Evolutionary conservation across 2,888 invertebrate genomes (phyloP).

Genomic region (Arctia plantaginis): DNA sequence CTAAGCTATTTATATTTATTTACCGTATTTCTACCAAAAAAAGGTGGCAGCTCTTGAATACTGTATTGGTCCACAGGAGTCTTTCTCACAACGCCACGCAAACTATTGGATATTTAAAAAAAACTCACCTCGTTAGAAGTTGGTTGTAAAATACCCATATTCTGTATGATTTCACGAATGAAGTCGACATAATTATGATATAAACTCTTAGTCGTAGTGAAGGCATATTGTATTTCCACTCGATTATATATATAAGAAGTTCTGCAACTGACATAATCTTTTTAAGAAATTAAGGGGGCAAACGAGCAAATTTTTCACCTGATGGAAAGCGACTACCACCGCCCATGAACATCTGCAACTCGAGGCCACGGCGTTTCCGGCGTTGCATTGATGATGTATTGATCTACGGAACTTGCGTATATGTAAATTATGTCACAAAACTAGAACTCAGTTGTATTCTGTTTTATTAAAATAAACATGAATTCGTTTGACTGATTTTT

Average conservation of each 20-base stretch:
- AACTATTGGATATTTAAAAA: neutral
- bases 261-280: constrained; percentile 37
- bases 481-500: too few species aligned
- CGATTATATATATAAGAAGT: constrained; percentile 25
- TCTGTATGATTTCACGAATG: constrained; percentile 49
- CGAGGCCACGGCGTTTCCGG: too few species aligned
- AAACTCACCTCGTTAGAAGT: constrained; percentile 63
- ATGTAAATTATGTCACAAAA: too few species aligned
- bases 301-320: too few species aligned
- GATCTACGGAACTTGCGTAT: too few species aligned
- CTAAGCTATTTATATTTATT: too few species aligned
- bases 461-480: too few species aligned
- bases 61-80: neutral
- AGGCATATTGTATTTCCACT: constrained; percentile 44
- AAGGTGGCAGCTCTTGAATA: neutral
- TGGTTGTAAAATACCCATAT: constrained; percentile 60
- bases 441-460: too few species aligned
- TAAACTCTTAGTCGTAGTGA: constrained; percentile 42
- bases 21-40: neutral
- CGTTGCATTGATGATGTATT: too few species aligned
- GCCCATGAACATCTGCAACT: too few species aligned
- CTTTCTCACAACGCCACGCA: too few species aligned
- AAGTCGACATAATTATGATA: constrained; percentile 49
- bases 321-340: too few species aligned
- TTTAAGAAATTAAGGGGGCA: neutral